Percentiles rank a stretch among this genome's conserved stretches.
These are phyloP conservation scores for Petaurus breviceps DNA, from an alignment of 2,113 vertebrate species.

Conservation along the genomic window DNA sequence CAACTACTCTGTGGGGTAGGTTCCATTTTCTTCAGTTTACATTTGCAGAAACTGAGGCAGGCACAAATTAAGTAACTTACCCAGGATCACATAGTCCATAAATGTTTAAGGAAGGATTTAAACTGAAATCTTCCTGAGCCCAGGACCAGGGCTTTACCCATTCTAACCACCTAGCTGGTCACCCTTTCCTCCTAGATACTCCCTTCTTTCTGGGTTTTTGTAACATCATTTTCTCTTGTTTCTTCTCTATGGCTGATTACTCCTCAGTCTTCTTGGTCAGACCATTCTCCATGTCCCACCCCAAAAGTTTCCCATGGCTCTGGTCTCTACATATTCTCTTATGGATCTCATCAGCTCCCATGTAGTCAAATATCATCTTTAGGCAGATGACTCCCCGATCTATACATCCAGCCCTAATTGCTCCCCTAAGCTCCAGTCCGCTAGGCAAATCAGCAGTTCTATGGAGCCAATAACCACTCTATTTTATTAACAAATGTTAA, in stretches of 20 bases:
- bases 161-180: too few relatives aligned
- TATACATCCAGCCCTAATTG: background rate
- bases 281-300: background rate
- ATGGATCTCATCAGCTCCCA: background rate
- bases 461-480: background rate
- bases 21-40: background rate
- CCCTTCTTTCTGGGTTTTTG: background rate
- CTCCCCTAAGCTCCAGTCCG: background rate
- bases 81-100: background rate
- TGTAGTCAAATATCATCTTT: background rate
- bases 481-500: background rate
- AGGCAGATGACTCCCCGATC: background rate
- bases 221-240: background rate
- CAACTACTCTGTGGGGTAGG: background rate
- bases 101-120: background rate
- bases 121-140: background rate
- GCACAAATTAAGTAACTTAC: background rate
- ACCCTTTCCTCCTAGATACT: background rate
- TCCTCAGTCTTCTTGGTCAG: background rate
- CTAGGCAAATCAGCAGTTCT: background rate
- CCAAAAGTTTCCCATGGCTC: background rate
- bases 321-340: too few relatives aligned
- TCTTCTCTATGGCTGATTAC: background rate
- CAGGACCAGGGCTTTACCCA: too few relatives aligned
- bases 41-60: background rate